Percentiles rank a stretch among this genome's conserved stretches.
Evolutionary conservation across 23 tunicate species (phyloP).

Genomic region (Oikopleura vanhoeffeni): DNA sequence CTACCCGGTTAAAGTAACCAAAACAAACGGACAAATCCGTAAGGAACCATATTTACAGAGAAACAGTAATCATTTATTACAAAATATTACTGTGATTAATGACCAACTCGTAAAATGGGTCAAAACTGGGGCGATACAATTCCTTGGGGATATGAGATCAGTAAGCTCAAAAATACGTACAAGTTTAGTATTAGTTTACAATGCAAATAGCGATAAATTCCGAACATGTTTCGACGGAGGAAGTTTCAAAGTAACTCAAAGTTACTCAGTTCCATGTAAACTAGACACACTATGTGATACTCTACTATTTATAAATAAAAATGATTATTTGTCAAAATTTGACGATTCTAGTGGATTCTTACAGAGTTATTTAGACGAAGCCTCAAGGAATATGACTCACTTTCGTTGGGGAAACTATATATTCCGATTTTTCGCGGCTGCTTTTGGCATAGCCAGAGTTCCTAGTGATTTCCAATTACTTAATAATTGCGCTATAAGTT

Average conservation of each 20-base stretch:
- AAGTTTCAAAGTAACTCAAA: not conserved
- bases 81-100: no score
- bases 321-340: not conserved
- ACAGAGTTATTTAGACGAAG: not conserved
- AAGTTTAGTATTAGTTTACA: not conserved
- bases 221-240: not conserved
- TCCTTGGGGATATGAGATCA: no score
- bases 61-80: no score
- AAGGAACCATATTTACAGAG: no score
- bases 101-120: no score
- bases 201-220: not conserved
- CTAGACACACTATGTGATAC: not conserved
- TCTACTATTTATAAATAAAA: not conserved
- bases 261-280: not conserved
- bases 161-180: not conserved
- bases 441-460: not conserved
- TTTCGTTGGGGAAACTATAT: not conserved
- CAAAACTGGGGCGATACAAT: no score
- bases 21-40: no score
- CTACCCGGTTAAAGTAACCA: no score
- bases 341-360: not conserved
- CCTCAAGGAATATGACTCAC: not conserved
- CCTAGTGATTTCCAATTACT: not conserved
- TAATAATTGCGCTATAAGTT: not conserved
- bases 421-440: not conserved